These are phyloP conservation scores for Pseudeuparius sepicola DNA, from an alignment of 2,888 invertebrate genomes.

Conservation along the genomic window DNA sequence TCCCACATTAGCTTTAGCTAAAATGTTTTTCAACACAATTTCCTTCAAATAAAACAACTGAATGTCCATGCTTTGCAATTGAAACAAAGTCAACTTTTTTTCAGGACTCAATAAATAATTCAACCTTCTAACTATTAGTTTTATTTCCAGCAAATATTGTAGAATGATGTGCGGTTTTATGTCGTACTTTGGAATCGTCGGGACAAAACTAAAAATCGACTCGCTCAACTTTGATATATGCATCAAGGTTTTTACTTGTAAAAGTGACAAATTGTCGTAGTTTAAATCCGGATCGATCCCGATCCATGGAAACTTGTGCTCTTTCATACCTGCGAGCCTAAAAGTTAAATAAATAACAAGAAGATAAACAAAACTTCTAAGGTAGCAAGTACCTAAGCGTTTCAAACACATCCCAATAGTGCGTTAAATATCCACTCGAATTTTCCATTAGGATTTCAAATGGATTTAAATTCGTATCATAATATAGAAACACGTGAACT, in stretches of 20 bases:
- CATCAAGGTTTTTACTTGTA: conserved; percentile 31
- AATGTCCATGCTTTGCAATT: conserved; percentile 31
- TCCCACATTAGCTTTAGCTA: conserved; percentile 32
- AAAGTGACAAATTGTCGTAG: conserved; percentile 29
- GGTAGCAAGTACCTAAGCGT: conserved; percentile 30
- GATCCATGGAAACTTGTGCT: conserved; percentile 32
- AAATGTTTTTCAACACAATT: conserved; percentile 28
- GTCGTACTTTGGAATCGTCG: conserved; percentile 26
- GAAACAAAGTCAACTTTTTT: conserved; percentile 26
- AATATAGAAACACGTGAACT: conserved; percentile 29
- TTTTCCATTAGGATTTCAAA: conserved; percentile 30
- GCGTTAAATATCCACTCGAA: conserved; percentile 25
- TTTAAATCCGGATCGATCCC: conserved; percentile 27
- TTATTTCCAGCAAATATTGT: conserved; percentile 32
- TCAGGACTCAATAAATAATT: conserved; percentile 25
- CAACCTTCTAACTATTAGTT: conserved; percentile 29
- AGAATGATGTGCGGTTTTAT: conserved; percentile 32
- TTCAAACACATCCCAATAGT: conserved; percentile 36
- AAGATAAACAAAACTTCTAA: conserved; percentile 9
- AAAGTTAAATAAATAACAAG: conserved; percentile 15
- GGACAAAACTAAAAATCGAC: conserved; percentile 28
- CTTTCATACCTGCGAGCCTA: conserved; percentile 29
- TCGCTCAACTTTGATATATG: conserved; percentile 32
- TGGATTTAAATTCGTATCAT: conserved; percentile 28
- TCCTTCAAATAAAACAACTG: conserved; percentile 34